Percentiles rank a stretch among this genome's conserved stretches.
Conservation (phyloP, 2,113 vertebrate species). For the Nesoenas mayeri region DNA sequence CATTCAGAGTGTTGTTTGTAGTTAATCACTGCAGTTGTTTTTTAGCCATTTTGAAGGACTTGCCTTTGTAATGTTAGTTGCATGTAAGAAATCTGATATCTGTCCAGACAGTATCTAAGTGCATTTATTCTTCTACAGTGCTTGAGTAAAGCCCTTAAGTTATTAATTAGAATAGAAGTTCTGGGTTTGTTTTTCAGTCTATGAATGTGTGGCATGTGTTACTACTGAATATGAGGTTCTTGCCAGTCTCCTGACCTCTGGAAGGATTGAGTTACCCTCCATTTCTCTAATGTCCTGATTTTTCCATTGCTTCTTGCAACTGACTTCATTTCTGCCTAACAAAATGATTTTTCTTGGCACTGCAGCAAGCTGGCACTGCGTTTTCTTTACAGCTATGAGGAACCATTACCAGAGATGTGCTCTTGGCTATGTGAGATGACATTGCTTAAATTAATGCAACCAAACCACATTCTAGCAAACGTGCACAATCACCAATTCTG, state of each 20-base stretch:
- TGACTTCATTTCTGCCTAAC: slow-evolving; percentile 3
- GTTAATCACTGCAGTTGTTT: slow-evolving; percentile 39
- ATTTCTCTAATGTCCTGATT: slow-evolving; percentile 25
- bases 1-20: slow-evolving; percentile 23
- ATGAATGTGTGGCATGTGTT: slow-evolving; percentile 43
- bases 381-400: slow-evolving; percentile 48
- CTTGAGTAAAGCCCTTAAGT: slow-evolving; percentile 15
- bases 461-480: not conserved
- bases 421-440: slow-evolving; percentile 11
- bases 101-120: slow-evolving; percentile 16
- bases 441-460: slow-evolving; percentile 8
- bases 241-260: slow-evolving; percentile 34
- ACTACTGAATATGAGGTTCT: slow-evolving; percentile 12
- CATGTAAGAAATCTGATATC: slow-evolving; percentile 4
- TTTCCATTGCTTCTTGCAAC: slow-evolving; percentile 38
- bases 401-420: not conserved
- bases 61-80: slow-evolving; percentile 32
- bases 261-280: slow-evolving; percentile 33
- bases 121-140: not conserved
- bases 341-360: slow-evolving; percentile 20
- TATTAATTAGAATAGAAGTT: slow-evolving; percentile 41
- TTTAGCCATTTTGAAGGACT: slow-evolving; percentile 27
- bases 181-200: slow-evolving; percentile 50
- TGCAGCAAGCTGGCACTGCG: slow-evolving; percentile 40
- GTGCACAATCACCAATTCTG: not conserved